Evolutionary conservation across 2,797 vertebrate species (phyloP), one percentile per base, ranked within the genome.

Genomic region (Smutsia gigantea): DNA sequence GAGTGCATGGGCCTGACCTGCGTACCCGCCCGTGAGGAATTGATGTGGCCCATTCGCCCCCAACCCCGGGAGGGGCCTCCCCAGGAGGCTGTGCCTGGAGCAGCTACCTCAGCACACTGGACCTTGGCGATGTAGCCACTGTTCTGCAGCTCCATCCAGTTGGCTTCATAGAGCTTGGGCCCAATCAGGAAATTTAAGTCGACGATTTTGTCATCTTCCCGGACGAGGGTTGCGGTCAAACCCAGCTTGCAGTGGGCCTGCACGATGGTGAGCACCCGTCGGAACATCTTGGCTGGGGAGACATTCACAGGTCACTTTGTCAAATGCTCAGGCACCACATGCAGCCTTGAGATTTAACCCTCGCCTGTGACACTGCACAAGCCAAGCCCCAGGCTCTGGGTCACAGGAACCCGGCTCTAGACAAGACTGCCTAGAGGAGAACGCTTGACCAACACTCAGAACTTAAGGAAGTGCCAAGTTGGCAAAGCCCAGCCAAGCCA

Each of bases 121-220:
- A 99, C 99, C 98, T 99, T 99, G 57, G 99, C 99, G 29, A 99
- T 99, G 97, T 99, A 99, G 69, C 99, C 99, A n/a, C 98, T 99
- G 98, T 99, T 99, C 98, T 99, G 99, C 87, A 99, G 98, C 96
- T 99, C 99, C 99, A 99, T 99, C 99, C 99, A 99, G 98, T 99
- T 99, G 74, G 99, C 99, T 98, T 99, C 99, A 31, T 99, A 99
- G 5, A 99, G 98, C 83, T 99, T 99, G 39, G 99, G 99, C 63
- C 99, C 99, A 0, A 99, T 99, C 46, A 99, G 98, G 97, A 99
- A 99, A 98, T 99, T 99, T 87, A 99, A 99, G 98, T 99, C 99
- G 1, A 99, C 99, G 68, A 99, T 99, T 98, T 99, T 99, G 98
- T 99, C 99, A 84, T 99, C 99, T 98, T 99, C 99, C 96, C 99